phyloP scores from a whole-genome alignment of 2,113 vertebrate species.

The Malaclemys terrapin region DNA sequence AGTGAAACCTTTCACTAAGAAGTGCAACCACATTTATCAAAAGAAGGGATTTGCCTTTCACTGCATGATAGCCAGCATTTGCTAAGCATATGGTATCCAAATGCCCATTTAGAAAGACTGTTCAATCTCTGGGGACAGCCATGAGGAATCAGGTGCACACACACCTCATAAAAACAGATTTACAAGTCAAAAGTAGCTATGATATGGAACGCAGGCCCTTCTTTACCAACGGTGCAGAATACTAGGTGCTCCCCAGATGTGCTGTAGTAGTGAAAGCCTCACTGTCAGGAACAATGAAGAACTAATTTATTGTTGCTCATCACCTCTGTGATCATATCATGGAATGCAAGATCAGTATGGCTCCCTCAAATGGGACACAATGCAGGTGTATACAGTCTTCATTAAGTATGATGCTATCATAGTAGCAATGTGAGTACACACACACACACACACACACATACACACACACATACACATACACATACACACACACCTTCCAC shows the following conservation, averaged over 20 bases:
- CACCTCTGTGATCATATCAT: not conserved
- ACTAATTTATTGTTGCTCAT: not conserved
- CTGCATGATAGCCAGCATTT: not conserved
- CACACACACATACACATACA: fast-evolving
- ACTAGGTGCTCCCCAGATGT: slow-evolving; percentile 47
- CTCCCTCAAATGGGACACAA: not conserved
- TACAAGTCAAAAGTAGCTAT: slow-evolving; percentile 36
- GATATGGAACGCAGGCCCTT: slow-evolving; percentile 36
- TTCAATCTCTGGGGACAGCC: slow-evolving; percentile 20
- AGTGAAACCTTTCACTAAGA: not conserved
- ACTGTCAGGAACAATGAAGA: not conserved
- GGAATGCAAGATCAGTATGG: not conserved
- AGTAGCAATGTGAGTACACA: fast-evolving
- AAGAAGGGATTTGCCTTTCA: slow-evolving; percentile 7
- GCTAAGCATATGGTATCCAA: slow-evolving; percentile 65
- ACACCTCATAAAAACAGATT: slow-evolving; percentile 72
- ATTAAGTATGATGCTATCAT: not conserved
- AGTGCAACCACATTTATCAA: not conserved
- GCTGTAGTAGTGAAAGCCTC: not conserved
- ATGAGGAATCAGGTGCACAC: not conserved
- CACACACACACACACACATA: fast-evolving
- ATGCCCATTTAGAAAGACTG: slow-evolving; percentile 11
- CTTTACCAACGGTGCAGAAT: not conserved
- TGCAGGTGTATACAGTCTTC: too few relatives aligned
- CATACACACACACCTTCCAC: not conserved